These are phyloP conservation scores for Orchesella cincta DNA, from an alignment of 1,140 invertebrate species.

Conservation along the genomic window DNA sequence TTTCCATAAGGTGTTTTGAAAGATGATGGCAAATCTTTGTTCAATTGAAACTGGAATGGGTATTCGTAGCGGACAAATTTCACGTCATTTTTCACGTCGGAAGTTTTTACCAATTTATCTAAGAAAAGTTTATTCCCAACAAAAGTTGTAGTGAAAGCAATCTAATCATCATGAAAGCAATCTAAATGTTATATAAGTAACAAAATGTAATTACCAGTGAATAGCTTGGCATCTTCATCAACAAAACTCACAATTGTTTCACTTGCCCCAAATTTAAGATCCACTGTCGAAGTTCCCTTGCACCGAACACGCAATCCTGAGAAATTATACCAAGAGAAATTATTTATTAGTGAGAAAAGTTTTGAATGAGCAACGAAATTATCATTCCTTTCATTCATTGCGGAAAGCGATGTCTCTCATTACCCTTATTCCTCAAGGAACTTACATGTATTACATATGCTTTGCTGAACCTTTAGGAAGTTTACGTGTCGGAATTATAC, in stretches of 20 bases:
- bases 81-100: background rate
- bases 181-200: no score
- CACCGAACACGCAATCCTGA: background rate
- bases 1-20: background rate
- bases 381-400: no score
- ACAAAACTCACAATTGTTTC: background rate
- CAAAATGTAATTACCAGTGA: background rate
- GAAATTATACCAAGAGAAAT: background rate
- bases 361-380: no score
- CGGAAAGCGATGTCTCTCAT: no score
- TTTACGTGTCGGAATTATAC: no score
- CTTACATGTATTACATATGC: no score
- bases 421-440: no score
- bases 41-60: background rate
- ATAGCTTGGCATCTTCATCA: constrained; percentile 7
- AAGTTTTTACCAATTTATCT: background rate
- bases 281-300: background rate
- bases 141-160: no score
- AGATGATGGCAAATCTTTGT: background rate
- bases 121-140: no score
- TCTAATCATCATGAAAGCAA: no score
- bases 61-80: constrained; percentile 1
- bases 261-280: constrained; percentile 5
- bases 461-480: no score
- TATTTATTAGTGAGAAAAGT: no score